Evolutionary conservation across 2,113 vertebrate genomes (phyloP).

Genomic region (Crotalus horridus): DNA sequence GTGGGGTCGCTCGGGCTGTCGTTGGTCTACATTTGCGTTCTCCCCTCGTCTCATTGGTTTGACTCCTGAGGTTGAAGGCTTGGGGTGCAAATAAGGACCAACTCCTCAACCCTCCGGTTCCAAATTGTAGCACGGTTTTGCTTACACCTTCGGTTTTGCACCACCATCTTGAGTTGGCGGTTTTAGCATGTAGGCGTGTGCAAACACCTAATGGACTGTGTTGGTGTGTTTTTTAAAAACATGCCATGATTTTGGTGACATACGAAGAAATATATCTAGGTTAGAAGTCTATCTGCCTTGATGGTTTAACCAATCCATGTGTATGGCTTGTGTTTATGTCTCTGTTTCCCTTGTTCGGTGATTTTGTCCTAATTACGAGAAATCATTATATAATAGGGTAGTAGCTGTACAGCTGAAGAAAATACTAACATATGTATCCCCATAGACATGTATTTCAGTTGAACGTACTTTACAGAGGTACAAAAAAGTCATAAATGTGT

Average conservation of each 20-base stretch:
- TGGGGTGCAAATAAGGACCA: background rate
- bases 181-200: background rate
- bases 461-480: background rate
- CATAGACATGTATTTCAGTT: background rate
- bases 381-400: background rate
- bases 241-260: background rate
- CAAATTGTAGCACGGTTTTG: background rate
- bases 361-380: background rate
- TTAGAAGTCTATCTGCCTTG: background rate
- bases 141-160: background rate
- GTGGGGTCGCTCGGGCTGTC: background rate
- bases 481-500: background rate
- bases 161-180: background rate
- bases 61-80: background rate
- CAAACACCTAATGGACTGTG: background rate
- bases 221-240: background rate
- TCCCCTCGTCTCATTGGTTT: background rate
- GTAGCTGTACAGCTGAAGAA: background rate
- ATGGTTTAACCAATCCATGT: background rate
- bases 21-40: rapidly evolving
- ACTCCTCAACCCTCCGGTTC: background rate
- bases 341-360: background rate
- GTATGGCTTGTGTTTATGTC: background rate
- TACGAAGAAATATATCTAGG: background rate
- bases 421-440: background rate